phyloP scores from a whole-genome alignment of 2,888 invertebrate genomes.

The Microdon myrmicae region DNA sequence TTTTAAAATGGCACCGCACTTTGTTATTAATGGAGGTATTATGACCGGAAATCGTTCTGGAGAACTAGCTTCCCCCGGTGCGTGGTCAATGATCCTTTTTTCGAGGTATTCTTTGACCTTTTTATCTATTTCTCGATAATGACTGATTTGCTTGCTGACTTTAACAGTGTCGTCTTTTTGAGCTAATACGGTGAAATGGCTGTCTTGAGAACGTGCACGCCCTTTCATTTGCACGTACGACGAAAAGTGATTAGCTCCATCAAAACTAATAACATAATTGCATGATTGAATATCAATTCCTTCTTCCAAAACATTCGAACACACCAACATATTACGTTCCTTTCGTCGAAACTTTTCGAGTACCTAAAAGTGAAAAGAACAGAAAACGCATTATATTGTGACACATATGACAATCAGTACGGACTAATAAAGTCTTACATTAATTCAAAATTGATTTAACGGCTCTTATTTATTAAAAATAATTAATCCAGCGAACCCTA shows the following conservation, averaged over 20 bases:
- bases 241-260: constrained; percentile 76
- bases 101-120: constrained; percentile 71
- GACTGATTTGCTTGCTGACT: constrained; percentile 63
- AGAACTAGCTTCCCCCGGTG: constrained; percentile 70
- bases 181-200: constrained; percentile 73
- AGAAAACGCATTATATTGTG: background rate
- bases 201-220: constrained; percentile 76
- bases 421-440: too few species aligned
- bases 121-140: constrained; percentile 69
- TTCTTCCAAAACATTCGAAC: constrained; percentile 88
- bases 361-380: constrained; percentile 57
- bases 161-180: constrained; percentile 58
- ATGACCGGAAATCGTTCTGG: constrained; percentile 69
- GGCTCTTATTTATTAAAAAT: too few species aligned
- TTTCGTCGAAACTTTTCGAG: constrained; percentile 71
- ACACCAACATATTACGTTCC: constrained; percentile 74
- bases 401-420: too few species aligned
- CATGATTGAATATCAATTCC: constrained; percentile 89
- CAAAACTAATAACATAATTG: constrained; percentile 81
- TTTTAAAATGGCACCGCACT: constrained; percentile 57
- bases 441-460: too few species aligned
- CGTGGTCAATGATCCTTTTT: constrained; percentile 70
- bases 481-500: too few species aligned
- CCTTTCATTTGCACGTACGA: constrained; percentile 92
- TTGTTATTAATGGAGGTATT: constrained; percentile 57